Evolutionary conservation across 2,113 vertebrate species (phyloP), one percentile per base, ranked within the genome.

Genomic region (Petrocephalus microphthalmus): DNA sequence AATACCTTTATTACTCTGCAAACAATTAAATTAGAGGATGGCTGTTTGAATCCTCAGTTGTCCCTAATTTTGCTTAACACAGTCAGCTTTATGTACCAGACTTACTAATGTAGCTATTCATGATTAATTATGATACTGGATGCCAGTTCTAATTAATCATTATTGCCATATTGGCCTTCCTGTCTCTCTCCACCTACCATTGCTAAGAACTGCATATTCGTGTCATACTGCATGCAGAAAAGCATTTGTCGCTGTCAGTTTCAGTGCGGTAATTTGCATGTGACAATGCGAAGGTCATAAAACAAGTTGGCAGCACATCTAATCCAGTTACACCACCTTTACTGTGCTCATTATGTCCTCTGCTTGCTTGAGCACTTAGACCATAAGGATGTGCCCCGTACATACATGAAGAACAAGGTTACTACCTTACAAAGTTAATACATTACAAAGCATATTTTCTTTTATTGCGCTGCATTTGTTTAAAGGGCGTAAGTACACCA

Each of bases 251-350:
- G 25, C n/a, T 86, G 29, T 57, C 85, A 85, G 42, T 51, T 29
- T 85, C 33, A 83, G 81, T 83, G 37, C 51, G 25, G 33, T n/a
- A 33, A n/a, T 53, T 64, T 60, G 85, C 87, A 74, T 87, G 52
- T 86, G 29, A 82, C 71, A 85, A 52, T 85, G 88, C 78, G 47
- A 88, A 89, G 85, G 87, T 89, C 45, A 85, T 22, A 88, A 90
- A 90, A 90, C 49, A 22, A 90, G 85, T 56, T 88, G 88, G 83
- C 89, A 90, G 82, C 64, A 88, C 89, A 89, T 90, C 91, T 89
- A 90, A 42, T 87, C 60, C 88, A 85, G 90, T 90, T 91, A 90
- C 87, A 90, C 90, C 85, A 88, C 82, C 87, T 89, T 84, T 22
- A 15, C 88, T 56, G 57, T 87, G 71, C 91, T 74, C 86, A 86